Base-by-base conservation (phyloP, 2,888 invertebrate species). In the Melieria crassipennis region DNA sequence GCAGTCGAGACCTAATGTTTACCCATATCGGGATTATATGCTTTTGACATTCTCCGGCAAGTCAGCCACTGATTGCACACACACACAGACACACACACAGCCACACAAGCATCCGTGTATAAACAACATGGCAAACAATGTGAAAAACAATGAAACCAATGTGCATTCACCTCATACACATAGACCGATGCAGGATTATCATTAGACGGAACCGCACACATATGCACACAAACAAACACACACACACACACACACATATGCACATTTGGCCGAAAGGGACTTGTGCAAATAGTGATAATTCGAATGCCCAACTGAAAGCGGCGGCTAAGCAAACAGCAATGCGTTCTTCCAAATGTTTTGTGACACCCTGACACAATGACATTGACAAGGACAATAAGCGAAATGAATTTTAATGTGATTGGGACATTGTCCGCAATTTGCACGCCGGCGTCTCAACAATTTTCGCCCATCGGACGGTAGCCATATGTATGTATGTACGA, bases 361-460 rank as follows among this genome's bases (percentile, higher is more conserved):
- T 74, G 66, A 74, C 70, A 66, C 68, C 66, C 69, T 66, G 68
- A 75, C 69, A 65, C 60, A 71, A 45, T 73, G 69, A 65, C 74
- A 74, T 68, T 73, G 71, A 68, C 68, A 70, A 55, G 61, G 72
- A 74, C 72, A 69, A 74, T 67, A 58, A 71, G 71, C 69, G 67
- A 69, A 64, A 71, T 74, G 70, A 73, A 74, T 74, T 73, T 74
- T 73, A 65, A 71, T 75, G 70, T 68, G 74, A 73, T 74, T 70
- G 56, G 11, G 48, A 46, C 52, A 64, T 73, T 76, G 74, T 76
- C 52, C 50, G 64, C 58, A 66, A 76, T 76, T 76, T 76, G 65
- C 75, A 76, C 62, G 73, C 66, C 56, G 61, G 62, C 63, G 9
- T 46, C 5, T 30, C 30, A 30, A 42, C 30, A 30, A 30, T 30